These are phyloP conservation scores for Scelioninae gen. 1 DNA, from an alignment of 2,888 invertebrate genomes.

Conservation along the genomic window DNA sequence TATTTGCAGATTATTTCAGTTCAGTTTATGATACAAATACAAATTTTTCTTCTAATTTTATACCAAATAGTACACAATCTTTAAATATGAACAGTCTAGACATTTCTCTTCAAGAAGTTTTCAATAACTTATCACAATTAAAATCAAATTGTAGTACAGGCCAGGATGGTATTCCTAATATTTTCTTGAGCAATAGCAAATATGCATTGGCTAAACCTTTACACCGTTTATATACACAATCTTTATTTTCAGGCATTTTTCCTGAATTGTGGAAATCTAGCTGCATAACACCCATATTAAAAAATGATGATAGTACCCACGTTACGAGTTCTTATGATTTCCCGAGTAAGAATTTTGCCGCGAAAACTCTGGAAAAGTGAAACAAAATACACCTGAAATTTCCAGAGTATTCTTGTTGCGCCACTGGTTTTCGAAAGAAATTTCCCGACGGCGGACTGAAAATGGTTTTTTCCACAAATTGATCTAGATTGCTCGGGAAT, in stretches of 20 bases:
- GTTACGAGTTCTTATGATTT: too few species aligned
- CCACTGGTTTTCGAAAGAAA: too few species aligned
- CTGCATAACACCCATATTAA: conserved; percentile 4
- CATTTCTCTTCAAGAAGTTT: background rate
- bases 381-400: too few species aligned
- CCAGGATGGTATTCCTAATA: conserved; percentile 22
- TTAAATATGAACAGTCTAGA: background rate
- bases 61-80: too few species aligned
- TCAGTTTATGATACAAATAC: background rate
- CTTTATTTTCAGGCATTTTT: conserved; percentile 23
- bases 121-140: background rate
- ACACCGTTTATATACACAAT: conserved; percentile 18
- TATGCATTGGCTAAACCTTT: conserved; percentile 17
- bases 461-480: too few species aligned
- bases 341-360: too few species aligned
- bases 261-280: conserved; percentile 26
- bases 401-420: too few species aligned
- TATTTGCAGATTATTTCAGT: background rate
- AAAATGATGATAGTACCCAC: background rate
- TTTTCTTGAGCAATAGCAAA: conserved; percentile 16
- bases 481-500: too few species aligned
- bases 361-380: too few species aligned
- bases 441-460: too few species aligned
- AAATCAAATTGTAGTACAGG: conserved; percentile 17
- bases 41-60: background rate